Evolutionary conservation across 2,888 invertebrate genomes (phyloP), one percentile per base, ranked within the genome.

Genomic region (Melanargia galathea): DNA sequence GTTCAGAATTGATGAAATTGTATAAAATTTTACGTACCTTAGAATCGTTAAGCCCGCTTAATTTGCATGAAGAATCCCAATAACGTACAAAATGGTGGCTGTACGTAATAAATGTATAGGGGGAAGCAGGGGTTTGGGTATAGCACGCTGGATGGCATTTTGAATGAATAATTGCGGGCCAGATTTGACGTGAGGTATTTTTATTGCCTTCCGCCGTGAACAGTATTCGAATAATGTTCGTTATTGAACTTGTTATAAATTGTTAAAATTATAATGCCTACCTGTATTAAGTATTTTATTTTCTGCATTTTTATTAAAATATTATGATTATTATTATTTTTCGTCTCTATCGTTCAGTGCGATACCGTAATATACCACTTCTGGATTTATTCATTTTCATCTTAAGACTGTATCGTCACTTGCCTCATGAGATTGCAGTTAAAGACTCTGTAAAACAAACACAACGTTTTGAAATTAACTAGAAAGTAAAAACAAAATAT

Each of bases 151-250:
- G 75, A 81, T 84, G 83, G 83, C 80, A 87, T 87, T 85, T 81
- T 75, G 78, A 85, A 87, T 88, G 86, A 89, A 85, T 86, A 86
- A 88, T 87, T 79, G 83, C 81, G 75, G 77, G 75, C 73, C 77
- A 83, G 84, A 87, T 87, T 88, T 87, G 87, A 87, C 83, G 78
- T 75, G 78, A 83, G 84, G 84, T 82, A 88, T 90, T 88, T 90
- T 87, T 89, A 88, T 88, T 88, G 79, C 83, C 78, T 73, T 70
- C 76, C 77, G 71, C 74, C 76, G 78, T 76, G 79, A 77, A 77
- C 80, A 77, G 81, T 82, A 83, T 85, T 78, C 78, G 77, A 83
- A 82, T 81, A 75, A 77, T 75, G 76, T 73, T 70, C 72, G 71
- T 73, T 75, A 73, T 73, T 73, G 74, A 75, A 77, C 72, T 64